These are phyloP conservation scores for Rhinophrynus dorsalis DNA, from an alignment of 2,797 vertebrate species.

Conservation along the genomic window DNA sequence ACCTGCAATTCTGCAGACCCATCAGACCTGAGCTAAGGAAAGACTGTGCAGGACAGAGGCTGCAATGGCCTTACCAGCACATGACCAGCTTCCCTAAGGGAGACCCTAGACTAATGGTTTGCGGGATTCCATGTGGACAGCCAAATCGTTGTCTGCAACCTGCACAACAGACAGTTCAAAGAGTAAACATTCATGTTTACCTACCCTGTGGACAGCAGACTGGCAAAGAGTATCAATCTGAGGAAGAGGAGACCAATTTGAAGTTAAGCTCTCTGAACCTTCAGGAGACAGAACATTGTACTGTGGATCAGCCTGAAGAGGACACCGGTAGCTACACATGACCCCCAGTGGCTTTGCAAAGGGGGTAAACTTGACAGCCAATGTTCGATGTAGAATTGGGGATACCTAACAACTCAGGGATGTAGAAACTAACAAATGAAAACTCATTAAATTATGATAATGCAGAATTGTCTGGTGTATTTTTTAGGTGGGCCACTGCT, in stretches of 20 bases:
- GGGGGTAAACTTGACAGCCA: neutral
- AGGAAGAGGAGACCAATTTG: slow-evolving; percentile 68
- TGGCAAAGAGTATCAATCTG: slow-evolving; percentile 70
- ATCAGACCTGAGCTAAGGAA: slow-evolving; percentile 58
- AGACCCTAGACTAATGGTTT: slow-evolving; percentile 60
- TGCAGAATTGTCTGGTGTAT: too few species aligned
- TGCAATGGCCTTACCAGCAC: slow-evolving; percentile 10
- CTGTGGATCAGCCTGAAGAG: neutral
- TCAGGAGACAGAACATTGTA: slow-evolving; percentile 36
- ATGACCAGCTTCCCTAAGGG: slow-evolving; percentile 20
- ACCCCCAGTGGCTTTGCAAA: neutral
- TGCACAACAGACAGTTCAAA: neutral
- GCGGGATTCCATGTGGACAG: slow-evolving; percentile 61
- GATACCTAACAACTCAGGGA: neutral
- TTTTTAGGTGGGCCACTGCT: too few species aligned
- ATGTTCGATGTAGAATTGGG: neutral
- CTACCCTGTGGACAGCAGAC: slow-evolving; percentile 62
- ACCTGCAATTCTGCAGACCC: slow-evolving; percentile 69
- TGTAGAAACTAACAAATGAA: neutral
- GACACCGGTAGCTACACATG: neutral
- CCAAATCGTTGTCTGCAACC: neutral
- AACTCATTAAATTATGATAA: too few species aligned
- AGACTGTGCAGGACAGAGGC: neutral
- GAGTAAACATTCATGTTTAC: slow-evolving; percentile 73
- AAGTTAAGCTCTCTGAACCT: slow-evolving; percentile 59